These are phyloP conservation scores for Hirundichthys speculiger DNA, from an alignment of 2,113 vertebrate genomes.

Conservation along the genomic window DNA sequence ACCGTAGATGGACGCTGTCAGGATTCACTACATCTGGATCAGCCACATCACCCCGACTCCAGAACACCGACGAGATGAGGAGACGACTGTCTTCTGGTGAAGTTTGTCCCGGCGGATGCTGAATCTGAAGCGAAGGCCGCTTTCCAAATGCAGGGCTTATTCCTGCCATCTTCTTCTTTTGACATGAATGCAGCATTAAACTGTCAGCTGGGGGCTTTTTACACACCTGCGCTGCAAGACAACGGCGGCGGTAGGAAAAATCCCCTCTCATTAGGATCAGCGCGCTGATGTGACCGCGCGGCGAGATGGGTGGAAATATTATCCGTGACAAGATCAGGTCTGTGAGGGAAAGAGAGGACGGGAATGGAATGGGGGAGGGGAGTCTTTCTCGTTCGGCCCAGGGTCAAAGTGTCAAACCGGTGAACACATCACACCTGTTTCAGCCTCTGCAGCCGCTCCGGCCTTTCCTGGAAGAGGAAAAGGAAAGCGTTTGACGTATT, in stretches of 20 bases:
- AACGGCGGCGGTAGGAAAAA: constrained; percentile 51
- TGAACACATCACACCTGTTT: constrained; percentile 56
- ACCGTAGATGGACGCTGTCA: constrained; percentile 8
- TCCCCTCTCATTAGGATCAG: constrained; percentile 57
- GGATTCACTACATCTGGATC: constrained; percentile 34
- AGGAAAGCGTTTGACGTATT: not conserved
- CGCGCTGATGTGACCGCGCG: constrained; percentile 34
- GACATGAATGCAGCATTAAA: constrained; percentile 56
- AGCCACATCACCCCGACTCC: constrained; percentile 28
- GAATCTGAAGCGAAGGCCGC: constrained; percentile 27
- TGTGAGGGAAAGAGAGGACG: constrained; percentile 51
- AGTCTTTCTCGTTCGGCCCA: constrained; percentile 36
- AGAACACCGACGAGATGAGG: not conserved
- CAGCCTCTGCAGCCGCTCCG: constrained; percentile 20
- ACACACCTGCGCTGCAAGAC: constrained; percentile 59
- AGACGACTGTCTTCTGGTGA: constrained; percentile 21
- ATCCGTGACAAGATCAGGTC: constrained; percentile 49
- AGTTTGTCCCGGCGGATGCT: constrained; percentile 7
- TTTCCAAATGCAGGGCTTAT: constrained; percentile 1
- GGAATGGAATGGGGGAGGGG: constrained; percentile 15
- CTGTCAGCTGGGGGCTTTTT: constrained; percentile 54
- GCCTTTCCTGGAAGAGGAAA: constrained; percentile 33
- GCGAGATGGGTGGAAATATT: constrained; percentile 44
- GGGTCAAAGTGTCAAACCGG: constrained; percentile 55
- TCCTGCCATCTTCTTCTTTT: constrained; percentile 21